These are phyloP conservation scores for Pteria penguin DNA, from an alignment of 2,888 invertebrate species.

Conservation along the genomic window DNA sequence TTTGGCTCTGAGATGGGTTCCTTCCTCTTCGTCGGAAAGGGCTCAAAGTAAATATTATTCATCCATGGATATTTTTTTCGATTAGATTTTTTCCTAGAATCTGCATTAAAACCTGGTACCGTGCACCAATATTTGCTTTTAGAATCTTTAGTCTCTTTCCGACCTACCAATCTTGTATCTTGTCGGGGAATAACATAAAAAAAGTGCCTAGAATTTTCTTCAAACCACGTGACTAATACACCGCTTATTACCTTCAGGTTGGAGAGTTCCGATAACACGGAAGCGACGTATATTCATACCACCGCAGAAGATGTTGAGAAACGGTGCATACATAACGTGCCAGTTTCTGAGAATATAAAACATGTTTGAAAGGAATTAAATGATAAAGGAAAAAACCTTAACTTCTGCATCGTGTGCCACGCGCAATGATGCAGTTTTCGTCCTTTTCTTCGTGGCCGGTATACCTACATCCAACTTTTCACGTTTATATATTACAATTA, in stretches of 20 bases:
- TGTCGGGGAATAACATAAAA: background rate
- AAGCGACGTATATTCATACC: background rate
- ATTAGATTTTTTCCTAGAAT: background rate
- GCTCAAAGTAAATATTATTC: background rate
- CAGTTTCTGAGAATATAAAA: too few relatives aligned
- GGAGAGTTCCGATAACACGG: background rate
- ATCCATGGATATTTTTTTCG: background rate
- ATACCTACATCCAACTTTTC: too few relatives aligned
- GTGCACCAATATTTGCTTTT: constrained; percentile 8
- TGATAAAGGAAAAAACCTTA: too few relatives aligned
- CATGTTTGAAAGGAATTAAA: too few relatives aligned
- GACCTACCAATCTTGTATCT: too few relatives aligned
- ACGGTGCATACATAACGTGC: too few relatives aligned
- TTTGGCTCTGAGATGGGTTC: background rate
- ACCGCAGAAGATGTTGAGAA: too few relatives aligned
- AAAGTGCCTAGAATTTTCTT: constrained; percentile 1
- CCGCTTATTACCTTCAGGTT: background rate
- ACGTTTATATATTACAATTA: too few relatives aligned
- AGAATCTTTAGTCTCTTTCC: background rate
- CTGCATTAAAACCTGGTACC: background rate
- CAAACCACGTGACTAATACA: background rate
- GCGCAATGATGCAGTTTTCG: too few relatives aligned
- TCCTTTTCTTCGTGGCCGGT: too few relatives aligned
- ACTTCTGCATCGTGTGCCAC: too few relatives aligned
- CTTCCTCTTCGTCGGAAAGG: background rate